phyloP scores from a whole-genome alignment of 2,113 vertebrate genomes.

The Eubucco bourcierii region DNA sequence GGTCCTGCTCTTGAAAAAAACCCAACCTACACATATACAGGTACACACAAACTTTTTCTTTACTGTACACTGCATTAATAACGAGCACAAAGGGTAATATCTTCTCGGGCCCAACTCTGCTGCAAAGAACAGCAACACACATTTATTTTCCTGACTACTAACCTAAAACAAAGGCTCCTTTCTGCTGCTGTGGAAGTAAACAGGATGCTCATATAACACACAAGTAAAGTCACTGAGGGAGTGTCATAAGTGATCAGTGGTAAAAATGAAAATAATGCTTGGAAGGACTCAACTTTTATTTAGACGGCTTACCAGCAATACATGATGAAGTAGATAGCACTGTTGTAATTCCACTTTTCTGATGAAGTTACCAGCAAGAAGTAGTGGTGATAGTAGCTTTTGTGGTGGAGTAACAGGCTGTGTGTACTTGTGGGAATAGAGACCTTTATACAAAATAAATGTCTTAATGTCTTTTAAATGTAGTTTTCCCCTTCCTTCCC shows the following conservation, averaged over 20 bases:
- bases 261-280: not conserved
- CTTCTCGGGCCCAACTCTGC: not conserved
- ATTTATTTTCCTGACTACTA: not conserved
- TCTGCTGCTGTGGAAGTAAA: not conserved
- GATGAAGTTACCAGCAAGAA: not conserved
- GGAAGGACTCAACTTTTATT: not conserved
- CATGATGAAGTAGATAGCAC: not conserved
- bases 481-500: not conserved
- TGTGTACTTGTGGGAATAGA: not conserved
- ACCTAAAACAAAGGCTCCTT: not conserved
- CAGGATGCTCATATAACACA: not conserved
- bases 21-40: fast-evolving
- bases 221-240: not conserved
- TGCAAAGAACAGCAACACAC: not conserved
- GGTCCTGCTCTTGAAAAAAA: not conserved
- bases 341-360: not conserved
- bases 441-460: not conserved
- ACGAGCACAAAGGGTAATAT: not conserved
- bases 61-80: not conserved
- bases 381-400: not conserved
- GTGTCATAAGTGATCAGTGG: not conserved
- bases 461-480: not conserved
- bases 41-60: not conserved
- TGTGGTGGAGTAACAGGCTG: not conserved
- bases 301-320: not conserved